A percentile compares a stretch with the other conserved stretches of the same genome.
Conservation (phyloP, 2,797 vertebrate species). For the Etheostoma nigrum region DNA sequence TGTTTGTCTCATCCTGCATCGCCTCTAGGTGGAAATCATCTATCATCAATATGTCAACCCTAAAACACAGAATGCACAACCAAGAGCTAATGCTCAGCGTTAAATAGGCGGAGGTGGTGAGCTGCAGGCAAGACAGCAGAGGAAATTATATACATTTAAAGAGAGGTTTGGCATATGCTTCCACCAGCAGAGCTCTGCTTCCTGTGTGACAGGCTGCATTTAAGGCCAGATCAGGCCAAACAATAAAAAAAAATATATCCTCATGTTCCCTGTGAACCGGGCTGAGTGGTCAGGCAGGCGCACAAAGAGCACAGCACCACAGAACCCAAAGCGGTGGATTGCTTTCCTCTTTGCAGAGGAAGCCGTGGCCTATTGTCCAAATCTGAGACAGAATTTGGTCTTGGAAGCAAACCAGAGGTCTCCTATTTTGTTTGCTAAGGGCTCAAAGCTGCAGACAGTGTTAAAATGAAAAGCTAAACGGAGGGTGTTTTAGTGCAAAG, state of each 20-base stretch:
- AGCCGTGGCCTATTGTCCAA: constrained; percentile 52
- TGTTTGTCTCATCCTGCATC: constrained; percentile 30
- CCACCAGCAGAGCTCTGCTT: constrained; percentile 64
- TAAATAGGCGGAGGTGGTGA: constrained; percentile 57
- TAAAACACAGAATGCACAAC: constrained; percentile 55
- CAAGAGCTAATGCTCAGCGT: constrained; percentile 53
- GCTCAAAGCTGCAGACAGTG: constrained; percentile 52
- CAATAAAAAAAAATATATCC: constrained; percentile 39
- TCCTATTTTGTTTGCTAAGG: constrained; percentile 48
- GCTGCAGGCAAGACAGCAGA: constrained; percentile 37
- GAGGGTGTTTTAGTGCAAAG: constrained; percentile 40
- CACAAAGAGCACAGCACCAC: constrained; percentile 36
- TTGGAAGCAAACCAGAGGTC: constrained; percentile 64
- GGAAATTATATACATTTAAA: constrained; percentile 73
- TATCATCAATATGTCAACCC: constrained; percentile 65
- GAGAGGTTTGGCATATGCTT: constrained; percentile 51
- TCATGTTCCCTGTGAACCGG: constrained; percentile 46
- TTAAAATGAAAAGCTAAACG: constrained; percentile 53
- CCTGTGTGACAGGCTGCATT: constrained; percentile 69
- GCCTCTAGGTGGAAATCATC: constrained; percentile 62
- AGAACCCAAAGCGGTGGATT: constrained; percentile 49
- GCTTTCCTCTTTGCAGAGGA: constrained; percentile 54
- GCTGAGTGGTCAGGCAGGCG: constrained; percentile 56
- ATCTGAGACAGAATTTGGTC: constrained; percentile 56
- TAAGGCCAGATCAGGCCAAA: constrained; percentile 60